Base-by-base conservation (phyloP, 1,140 invertebrate genomes). In the Phymastichus coffea region DNA sequence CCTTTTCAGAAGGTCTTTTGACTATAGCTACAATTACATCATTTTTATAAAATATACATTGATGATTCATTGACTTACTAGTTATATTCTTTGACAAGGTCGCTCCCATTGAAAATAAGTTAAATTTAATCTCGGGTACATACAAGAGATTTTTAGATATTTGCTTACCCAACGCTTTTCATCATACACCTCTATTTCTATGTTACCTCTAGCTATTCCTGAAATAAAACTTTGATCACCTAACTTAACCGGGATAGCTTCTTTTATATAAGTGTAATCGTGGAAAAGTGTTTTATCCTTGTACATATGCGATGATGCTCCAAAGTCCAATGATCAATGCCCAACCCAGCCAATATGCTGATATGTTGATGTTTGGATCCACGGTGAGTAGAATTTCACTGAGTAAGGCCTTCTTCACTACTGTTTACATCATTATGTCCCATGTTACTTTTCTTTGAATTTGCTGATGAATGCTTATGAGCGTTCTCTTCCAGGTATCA, bases 241-340 rank as follows among this genome's bases (percentile, higher is more conserved):
- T 7, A 46, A n/a, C 2, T 54, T 26, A 10, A 68, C 57, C 7
- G 26, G 37, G 6, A 43, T n/a, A 40, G 26, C 38, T 28, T 55
- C 47, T 2, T 59, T 12, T 12, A 67, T 47, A 2, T 22, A 0
- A 1, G 22, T 40, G 9, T 54, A 40, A 25, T 62, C 58, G 17
- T 41, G 25, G 22, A 68, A 64, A 54, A 48, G 64, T 17, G 41
- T n/a, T 47, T 44, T 44, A 40, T 57, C 19, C 38, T 53, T 38
- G 1, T 43, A 58, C 66, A 70, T 68, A 25, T 70, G 66, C 1
- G 64, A 38, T 3, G 57, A 63, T 2, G 66, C 66, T 9, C 66
- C 68, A 15, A 58, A 63, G 40, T 68, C 66, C 2, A 61, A 23
- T 23, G 15, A 46, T 57, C 59, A 63, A n/a, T n/a, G n/a, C n/a